A percentile compares a stretch with the other conserved stretches of the same genome.
phyloP scores from a whole-genome alignment of 2,797 vertebrate species.

The Craterocephalus amniculus region DNA sequence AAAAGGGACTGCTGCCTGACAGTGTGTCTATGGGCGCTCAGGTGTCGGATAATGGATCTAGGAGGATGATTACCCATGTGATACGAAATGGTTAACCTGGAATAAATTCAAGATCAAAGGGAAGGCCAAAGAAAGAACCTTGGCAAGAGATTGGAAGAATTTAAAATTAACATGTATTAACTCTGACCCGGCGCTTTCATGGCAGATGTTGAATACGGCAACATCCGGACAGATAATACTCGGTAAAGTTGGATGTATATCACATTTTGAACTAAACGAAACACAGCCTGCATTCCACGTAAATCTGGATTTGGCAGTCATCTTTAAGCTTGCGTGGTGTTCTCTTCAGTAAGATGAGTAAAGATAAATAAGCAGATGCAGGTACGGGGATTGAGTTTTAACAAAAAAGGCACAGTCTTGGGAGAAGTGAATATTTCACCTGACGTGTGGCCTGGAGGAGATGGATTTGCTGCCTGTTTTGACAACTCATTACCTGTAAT shows the following conservation, averaged over 20 bases:
- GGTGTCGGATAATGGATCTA: constrained; percentile 9
- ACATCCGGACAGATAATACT: constrained; percentile 54
- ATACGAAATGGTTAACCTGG: constrained; percentile 83
- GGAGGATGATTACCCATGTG: constrained; percentile 37
- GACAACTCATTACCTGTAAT: constrained; percentile 88
- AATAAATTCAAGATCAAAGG: constrained; percentile 85
- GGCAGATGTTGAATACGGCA: constrained; percentile 80
- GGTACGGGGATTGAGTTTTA: constrained; percentile 30
- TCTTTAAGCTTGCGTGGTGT: background rate
- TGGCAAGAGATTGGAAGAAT: constrained; percentile 85
- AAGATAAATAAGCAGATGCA: constrained; percentile 12
- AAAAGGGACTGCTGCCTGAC: background rate
- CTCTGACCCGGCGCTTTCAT: constrained; percentile 84
- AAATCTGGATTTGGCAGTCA: background rate
- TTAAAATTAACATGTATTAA: constrained; percentile 93
- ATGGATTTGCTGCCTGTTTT: constrained; percentile 73
- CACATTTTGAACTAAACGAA: constrained; percentile 11
- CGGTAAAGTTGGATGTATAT: constrained; percentile 42
- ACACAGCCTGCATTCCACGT: background rate
- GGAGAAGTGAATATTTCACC: constrained; percentile 57
- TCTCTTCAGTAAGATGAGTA: background rate
- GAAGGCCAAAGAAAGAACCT: constrained; percentile 78
- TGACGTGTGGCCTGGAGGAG: constrained; percentile 74
- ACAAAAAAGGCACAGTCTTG: constrained; percentile 58
- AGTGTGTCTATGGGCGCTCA: background rate